A percentile compares a stretch with the other conserved stretches of the same genome.
These are phyloP conservation scores for Coelopa pilipes DNA, from an alignment of 2,888 invertebrate genomes.

Conservation along the genomic window DNA sequence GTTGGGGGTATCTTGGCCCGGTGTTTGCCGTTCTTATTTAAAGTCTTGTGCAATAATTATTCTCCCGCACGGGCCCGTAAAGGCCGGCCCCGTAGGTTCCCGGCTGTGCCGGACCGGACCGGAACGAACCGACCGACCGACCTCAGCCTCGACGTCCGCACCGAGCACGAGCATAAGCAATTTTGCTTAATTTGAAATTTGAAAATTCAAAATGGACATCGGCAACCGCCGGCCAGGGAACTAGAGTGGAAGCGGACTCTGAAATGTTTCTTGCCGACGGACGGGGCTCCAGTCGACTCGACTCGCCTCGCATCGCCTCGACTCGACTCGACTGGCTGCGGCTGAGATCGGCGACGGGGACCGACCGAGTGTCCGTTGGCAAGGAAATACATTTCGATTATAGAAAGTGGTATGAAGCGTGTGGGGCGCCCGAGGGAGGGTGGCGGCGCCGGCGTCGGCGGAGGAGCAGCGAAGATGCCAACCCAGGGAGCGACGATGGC, in stretches of 20 bases:
- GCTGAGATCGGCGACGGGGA: not conserved
- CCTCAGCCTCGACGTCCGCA: constrained; percentile 7
- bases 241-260: constrained; percentile 21
- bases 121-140: no score
- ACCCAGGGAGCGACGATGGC: not conserved
- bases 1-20: no score
- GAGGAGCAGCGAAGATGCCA: not conserved
- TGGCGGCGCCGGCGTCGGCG: not conserved
- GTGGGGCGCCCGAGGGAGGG: not conserved
- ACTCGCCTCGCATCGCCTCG: no score
- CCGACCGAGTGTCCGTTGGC: constrained; percentile 21
- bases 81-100: constrained; percentile 1
- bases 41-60: constrained; percentile 16
- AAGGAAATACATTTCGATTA: constrained; percentile 29
- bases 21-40: constrained; percentile 5
- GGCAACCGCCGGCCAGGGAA: constrained; percentile 21
- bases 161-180: not conserved
- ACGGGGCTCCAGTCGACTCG: no score
- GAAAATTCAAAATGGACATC: constrained; percentile 34
- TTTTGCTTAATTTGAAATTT: constrained; percentile 26
- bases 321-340: no score
- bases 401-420: constrained; percentile 17
- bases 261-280: constrained; percentile 28
- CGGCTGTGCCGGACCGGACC: not conserved
- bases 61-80: not conserved